Base-by-base conservation (phyloP, 2,888 invertebrate genomes). In the Drosophila mimetica region DNA sequence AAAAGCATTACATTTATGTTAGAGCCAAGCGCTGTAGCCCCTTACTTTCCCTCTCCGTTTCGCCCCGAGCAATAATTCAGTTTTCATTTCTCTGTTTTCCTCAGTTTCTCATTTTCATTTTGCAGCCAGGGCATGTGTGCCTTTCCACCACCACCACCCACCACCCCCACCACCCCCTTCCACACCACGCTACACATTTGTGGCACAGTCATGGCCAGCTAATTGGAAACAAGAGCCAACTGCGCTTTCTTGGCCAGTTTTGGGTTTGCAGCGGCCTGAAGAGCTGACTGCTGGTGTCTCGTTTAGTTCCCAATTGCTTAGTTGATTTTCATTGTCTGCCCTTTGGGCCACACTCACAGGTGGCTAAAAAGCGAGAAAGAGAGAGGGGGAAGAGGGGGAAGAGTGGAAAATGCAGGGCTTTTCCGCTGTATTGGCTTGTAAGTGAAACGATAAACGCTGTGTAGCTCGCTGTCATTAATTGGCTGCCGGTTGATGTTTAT, bases 1-100 rank as follows among this genome's bases (percentile, higher is more conserved):
- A 87, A 87, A 79, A 73, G 79, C 73, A 87, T 87, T 82, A 87
- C 88, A 87, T 79, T 87, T 85, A 79, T 85, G 86, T 70, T 79
- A 64, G 60, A 71, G 36, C 37, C 42, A 42, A 37, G 20, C 58
- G 20, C 53, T n/a, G 42, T 44, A 14, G 14, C 22, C 46, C 37
- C 9, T 22, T 22, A n/a, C 2, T 41, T 32, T 9, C 55, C 59
- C 47, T 30, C 61, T 22, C 28, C 42, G 75, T 66, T 72, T 72
- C 63, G 47, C 59, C 75, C 61, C 32, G 47, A 48, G 64, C 79
- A 64, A 86, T 77, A 83, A 78, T 81, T 86, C 74, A 82, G 87
- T 66, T 81, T 69, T 65, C 74, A 60, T 58, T 77, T 66, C 64
- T 55, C 65, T 75, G 71, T 66, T 66, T 64, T 64, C 52, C 55